Percentiles rank a stretch among this genome's conserved stretches.
Evolutionary conservation across 1,140 invertebrate genomes (phyloP).

Genomic region (Choristoneura fumiferana): DNA sequence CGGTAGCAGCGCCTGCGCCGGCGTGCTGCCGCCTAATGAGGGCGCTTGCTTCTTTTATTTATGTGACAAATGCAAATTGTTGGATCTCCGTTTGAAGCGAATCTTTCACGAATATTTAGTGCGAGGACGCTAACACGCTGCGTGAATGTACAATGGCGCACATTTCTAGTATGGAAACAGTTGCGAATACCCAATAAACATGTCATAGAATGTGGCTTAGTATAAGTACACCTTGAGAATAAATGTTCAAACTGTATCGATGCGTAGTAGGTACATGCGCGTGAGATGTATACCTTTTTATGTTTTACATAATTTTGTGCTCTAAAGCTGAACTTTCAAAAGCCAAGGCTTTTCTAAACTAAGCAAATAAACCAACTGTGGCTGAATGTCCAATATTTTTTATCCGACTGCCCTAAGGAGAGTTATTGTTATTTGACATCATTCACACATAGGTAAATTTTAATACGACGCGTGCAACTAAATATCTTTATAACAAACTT

Average conservation of each 20-base stretch:
- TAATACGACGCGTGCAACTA: no score
- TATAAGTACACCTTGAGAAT: slow-evolving; percentile 29
- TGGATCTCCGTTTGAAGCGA: slow-evolving; percentile 33
- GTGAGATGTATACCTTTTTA: slow-evolving; percentile 26
- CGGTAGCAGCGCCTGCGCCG: slow-evolving; percentile 28
- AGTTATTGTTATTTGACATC: no score
- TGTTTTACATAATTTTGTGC: slow-evolving; percentile 5
- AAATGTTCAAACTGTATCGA: slow-evolving; percentile 26
- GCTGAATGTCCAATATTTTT: no score
- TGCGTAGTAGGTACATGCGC: slow-evolving; percentile 22
- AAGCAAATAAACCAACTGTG: no score
- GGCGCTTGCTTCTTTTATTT: slow-evolving; percentile 63
- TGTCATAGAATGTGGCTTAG: slow-evolving; percentile 37
- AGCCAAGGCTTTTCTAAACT: no score
- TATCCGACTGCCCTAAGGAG: no score
- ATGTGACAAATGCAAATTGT: slow-evolving; percentile 69
- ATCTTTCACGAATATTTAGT: slow-evolving; percentile 61
- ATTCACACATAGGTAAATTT: no score
- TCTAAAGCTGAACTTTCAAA: no score
- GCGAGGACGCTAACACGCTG: slow-evolving; percentile 41
- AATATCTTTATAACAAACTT: no score
- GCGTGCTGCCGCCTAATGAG: slow-evolving; percentile 55
- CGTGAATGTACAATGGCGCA: slow-evolving; percentile 51
- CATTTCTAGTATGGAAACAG: slow-evolving; percentile 43
- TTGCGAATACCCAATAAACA: slow-evolving; percentile 38